Conservation (phyloP, 2,113 vertebrate species). For the Bufo gargarizans region DNA sequence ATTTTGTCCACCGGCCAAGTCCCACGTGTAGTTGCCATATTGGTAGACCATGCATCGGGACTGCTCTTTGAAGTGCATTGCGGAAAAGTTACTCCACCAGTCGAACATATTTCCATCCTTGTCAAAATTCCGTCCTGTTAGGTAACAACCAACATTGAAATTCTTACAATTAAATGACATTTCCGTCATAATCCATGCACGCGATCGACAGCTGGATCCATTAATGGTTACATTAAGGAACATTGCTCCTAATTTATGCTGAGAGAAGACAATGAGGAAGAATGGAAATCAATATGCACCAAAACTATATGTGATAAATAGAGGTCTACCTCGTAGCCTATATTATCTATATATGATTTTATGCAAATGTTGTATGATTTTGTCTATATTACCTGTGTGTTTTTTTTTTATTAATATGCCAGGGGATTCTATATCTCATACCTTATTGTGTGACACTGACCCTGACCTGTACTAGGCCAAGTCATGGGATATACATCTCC, state of each 20-base stretch:
- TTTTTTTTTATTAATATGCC: too few species aligned
- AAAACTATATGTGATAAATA: neutral
- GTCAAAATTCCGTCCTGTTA: slow-evolving; percentile 92
- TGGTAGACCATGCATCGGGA: slow-evolving; percentile 92
- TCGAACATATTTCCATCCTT: slow-evolving; percentile 94
- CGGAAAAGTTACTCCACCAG: slow-evolving; percentile 97
- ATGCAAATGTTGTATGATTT: too few species aligned
- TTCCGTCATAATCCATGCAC: neutral
- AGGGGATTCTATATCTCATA: too few species aligned
- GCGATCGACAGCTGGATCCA: neutral
- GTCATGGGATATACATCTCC: too few species aligned
- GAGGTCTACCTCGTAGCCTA: too few species aligned
- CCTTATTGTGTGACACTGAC: too few species aligned
- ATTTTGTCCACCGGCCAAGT: slow-evolving; percentile 86
- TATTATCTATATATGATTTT: too few species aligned
- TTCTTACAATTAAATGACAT: neutral
- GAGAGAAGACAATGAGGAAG: neutral
- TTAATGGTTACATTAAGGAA: neutral
- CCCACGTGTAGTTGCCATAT: slow-evolving; percentile 91
- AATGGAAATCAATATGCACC: too few species aligned
- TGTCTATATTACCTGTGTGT: too few species aligned
- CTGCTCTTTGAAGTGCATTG: slow-evolving; percentile 86
- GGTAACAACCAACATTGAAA: neutral
- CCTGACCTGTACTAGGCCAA: too few species aligned
- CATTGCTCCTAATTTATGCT: neutral